phyloP scores from a whole-genome alignment of 2,797 vertebrate genomes.

The Eleutherodactylus coqui region DNA sequence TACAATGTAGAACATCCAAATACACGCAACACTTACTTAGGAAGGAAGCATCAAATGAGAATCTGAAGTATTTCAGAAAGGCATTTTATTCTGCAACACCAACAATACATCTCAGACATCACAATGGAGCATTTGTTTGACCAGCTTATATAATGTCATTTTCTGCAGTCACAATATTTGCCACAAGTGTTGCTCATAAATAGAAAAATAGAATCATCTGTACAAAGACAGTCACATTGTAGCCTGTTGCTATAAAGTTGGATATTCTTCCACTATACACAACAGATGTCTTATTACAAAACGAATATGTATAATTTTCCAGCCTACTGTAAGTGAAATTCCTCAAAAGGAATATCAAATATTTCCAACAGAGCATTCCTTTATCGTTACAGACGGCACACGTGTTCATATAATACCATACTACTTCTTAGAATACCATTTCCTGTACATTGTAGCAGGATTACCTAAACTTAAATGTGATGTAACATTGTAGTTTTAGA shows the following conservation, averaged over 20 bases:
- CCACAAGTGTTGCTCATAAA: neutral
- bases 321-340: neutral
- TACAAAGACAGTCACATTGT: neutral
- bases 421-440: neutral
- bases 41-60: neutral
- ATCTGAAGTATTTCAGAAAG: neutral
- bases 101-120: neutral
- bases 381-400: constrained; percentile 17
- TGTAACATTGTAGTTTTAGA: neutral
- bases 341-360: neutral
- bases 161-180: neutral
- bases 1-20: neutral
- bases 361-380: constrained; percentile 33
- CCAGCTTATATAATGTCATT: neutral
- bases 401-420: neutral
- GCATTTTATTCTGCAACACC: constrained; percentile 23
- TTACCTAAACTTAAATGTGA: neutral
- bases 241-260: neutral
- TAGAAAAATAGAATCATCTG: constrained; percentile 14
- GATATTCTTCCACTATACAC: neutral
- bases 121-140: neutral
- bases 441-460: neutral
- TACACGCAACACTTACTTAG: neutral
- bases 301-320: neutral
- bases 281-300: neutral